Evolutionary conservation across 2,888 invertebrate species (phyloP).

Genomic region (Sarcophaga caerulescens): DNA sequence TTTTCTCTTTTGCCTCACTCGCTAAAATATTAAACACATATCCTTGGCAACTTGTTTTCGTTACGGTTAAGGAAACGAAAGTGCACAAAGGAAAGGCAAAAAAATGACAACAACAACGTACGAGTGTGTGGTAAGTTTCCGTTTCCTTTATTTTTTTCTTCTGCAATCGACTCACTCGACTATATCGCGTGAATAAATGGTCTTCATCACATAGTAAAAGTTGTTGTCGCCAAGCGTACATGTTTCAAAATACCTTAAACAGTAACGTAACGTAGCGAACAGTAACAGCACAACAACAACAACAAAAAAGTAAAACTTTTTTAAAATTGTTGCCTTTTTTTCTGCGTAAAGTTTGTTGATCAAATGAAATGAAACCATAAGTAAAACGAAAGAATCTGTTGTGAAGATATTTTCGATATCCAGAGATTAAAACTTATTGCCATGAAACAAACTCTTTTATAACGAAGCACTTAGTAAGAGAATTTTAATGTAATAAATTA

Average conservation of each 20-base stretch:
- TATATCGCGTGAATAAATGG: constrained; percentile 54
- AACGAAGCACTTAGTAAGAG: neutral
- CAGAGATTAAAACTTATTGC: constrained; percentile 28
- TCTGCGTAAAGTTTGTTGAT: neutral
- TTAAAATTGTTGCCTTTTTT: constrained; percentile 1
- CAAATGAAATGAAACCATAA: constrained; percentile 22
- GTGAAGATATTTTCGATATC: neutral
- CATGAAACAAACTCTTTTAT: neutral
- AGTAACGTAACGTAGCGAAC: constrained; percentile 18
- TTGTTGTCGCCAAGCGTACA: constrained; percentile 59
- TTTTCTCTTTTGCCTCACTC: constrained; percentile 15
- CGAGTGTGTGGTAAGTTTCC: neutral
- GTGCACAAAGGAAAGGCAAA: neutral
- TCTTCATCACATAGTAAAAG: constrained; percentile 57
- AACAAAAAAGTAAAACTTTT: constrained; percentile 29
- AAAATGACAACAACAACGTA: neutral
- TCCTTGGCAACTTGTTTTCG: constrained; percentile 58
- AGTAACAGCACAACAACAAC: neutral
- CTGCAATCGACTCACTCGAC: neutral
- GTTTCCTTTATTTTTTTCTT: neutral
- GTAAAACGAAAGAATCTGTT: neutral
- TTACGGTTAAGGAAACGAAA: constrained; percentile 3
- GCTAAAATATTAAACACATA: constrained; percentile 67
- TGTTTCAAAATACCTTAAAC: constrained; percentile 49
- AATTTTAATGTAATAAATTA: constrained; percentile 23